phyloP scores from a whole-genome alignment of 2,888 invertebrate genomes.

The Neocrepidodera transversa region DNA sequence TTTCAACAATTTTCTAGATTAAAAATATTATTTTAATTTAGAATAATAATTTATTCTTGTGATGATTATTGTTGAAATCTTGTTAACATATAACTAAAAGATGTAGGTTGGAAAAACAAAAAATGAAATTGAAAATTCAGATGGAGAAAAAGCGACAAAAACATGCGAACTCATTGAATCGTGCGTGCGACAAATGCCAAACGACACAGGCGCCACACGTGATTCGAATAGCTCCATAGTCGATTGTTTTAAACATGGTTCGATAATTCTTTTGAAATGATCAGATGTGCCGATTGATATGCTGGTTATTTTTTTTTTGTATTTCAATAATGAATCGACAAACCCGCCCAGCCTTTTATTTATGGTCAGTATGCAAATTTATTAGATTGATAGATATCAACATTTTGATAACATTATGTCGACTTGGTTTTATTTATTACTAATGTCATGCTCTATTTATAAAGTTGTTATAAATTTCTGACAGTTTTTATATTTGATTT shows the following conservation, averaged over 20 bases:
- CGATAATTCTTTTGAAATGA: slow-evolving; percentile 23
- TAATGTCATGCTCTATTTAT: slow-evolving; percentile 8
- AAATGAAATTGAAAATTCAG: too few relatives aligned
- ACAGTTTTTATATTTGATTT: neutral
- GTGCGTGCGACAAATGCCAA: slow-evolving; percentile 47
- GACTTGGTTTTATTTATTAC: slow-evolving; percentile 6
- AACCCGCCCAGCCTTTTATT: slow-evolving; percentile 3
- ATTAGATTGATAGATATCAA: slow-evolving; percentile 10
- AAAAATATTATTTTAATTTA: too few relatives aligned
- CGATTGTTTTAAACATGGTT: slow-evolving; percentile 28
- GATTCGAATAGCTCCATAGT: slow-evolving; percentile 41
- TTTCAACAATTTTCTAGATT: too few relatives aligned
- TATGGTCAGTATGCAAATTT: slow-evolving; percentile 1
- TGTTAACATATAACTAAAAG: too few relatives aligned
- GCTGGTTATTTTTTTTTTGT: slow-evolving; percentile 15
- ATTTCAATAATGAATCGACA: slow-evolving; percentile 1
- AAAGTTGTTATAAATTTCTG: slow-evolving; percentile 9
- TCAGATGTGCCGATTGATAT: slow-evolving; percentile 21
- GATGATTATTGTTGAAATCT: too few relatives aligned
- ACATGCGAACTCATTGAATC: slow-evolving; percentile 47
- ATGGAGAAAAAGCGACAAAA: slow-evolving; percentile 37
- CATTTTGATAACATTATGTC: slow-evolving; percentile 7
- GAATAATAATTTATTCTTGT: too few relatives aligned
- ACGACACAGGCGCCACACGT: slow-evolving; percentile 49
- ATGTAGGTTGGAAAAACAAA: too few relatives aligned